Evolutionary conservation across 1,140 invertebrate species (phyloP).

Genomic region (Lethocerus indicus): DNA sequence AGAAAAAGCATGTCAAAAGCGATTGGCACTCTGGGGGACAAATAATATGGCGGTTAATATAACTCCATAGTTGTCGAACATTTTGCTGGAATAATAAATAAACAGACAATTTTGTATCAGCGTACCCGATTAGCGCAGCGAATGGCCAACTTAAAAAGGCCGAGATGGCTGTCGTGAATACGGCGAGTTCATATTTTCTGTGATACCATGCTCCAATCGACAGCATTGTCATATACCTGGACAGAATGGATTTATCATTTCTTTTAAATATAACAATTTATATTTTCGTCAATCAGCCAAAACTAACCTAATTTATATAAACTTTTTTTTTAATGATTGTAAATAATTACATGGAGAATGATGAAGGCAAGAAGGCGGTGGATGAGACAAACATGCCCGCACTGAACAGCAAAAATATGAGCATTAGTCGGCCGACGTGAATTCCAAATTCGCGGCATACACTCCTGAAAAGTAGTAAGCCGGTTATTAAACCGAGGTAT

Average conservation of each 20-base stretch:
- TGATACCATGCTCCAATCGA: conserved; percentile 78
- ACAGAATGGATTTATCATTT: conserved; percentile 17
- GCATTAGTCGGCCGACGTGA: conserved; percentile 65
- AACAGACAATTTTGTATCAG: conserved; percentile 1
- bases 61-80: not conserved
- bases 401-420: conserved; percentile 68
- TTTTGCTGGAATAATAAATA: not conserved
- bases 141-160: conserved; percentile 81
- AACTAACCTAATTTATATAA: not conserved
- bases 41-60: not conserved
- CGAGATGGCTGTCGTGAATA: conserved; percentile 67
- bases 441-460: conserved; percentile 79
- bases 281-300: no score
- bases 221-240: conserved; percentile 50
- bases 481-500: no score
- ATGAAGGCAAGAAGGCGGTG: conserved; percentile 79
- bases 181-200: conserved; percentile 56
- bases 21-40: conserved; percentile 52
- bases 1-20: conserved; percentile 68
- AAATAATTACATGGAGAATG: conserved; percentile 66
- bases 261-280: no score
- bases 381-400: conserved; percentile 84
- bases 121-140: conserved; percentile 62
- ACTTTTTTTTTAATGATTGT: not conserved
- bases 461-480: conserved; percentile 56